Evolutionary conservation across 30 jellyfish, hydroid and myxozoan species (phyloP), one percentile per base, ranked within the genome.

Genomic region (Chrysaora quinquecirrha): DNA sequence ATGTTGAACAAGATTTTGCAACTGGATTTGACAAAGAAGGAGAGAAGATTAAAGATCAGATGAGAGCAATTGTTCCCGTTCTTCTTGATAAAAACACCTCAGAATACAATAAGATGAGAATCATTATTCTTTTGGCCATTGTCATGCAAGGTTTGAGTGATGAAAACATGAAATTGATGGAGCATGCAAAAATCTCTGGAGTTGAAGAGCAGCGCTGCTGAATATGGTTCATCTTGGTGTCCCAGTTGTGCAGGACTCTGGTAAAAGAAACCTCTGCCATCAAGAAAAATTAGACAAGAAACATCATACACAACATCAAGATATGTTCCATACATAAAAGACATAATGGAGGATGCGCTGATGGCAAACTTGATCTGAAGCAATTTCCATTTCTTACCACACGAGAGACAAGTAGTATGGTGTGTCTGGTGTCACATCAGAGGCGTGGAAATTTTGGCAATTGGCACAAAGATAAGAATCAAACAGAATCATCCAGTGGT

Each of bases 1-100:
- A 70, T 48, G 97, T 89, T n/a, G 99, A 94, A 69, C 99, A 94
- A 60, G 99, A 94, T 64, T 75, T 94, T 65, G 97, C 99, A 16
- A 94, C 99, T 9, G 97, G 97, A 3, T 74, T 24, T 87, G 97
- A 89, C 52, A 87, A 88, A 54, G 97, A 94, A 46, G 99, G 99
- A 28, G 96, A 94, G 73, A 89, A 89, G 52, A 83, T 94, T 62
- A 84, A 84, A 46, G 99, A 94, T 65, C 96, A 85, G 64, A 87
- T 94, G 96, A 76, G 97, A 54, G 75, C 95, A n/a, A 85, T 87
- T 52, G 96, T 87, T 14, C 97, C 96, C 21, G 96, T 94, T 0
- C 75, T 94, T 31, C 93, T 87, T n/a, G 99, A 88, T 38, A 60
- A 84, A 31, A 84, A 67, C 24, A 87, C 87, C 25, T 81, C 89